Conservation (phyloP, 1,140 invertebrate genomes). For the Scaptomyza hsui region DNA sequence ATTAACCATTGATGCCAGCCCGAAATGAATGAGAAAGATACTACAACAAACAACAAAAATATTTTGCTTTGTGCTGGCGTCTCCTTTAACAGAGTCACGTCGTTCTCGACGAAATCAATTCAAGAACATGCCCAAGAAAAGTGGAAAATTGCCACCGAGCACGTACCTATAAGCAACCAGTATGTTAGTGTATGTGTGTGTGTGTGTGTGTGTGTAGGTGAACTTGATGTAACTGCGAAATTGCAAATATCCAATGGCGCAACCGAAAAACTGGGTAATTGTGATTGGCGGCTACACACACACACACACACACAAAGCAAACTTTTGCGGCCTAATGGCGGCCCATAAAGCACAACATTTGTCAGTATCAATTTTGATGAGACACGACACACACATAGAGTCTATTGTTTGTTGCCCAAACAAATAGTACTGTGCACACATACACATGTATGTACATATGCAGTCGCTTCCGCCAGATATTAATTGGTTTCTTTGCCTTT, state of each 20-base stretch:
- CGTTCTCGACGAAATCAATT: slow-evolving; percentile 41
- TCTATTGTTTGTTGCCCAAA: slow-evolving; percentile 68
- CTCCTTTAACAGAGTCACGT: slow-evolving; percentile 38
- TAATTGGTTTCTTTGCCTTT: slow-evolving; percentile 42
- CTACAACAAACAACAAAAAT: slow-evolving; percentile 8
- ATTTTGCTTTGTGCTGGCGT: background rate
- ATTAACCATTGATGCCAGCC: slow-evolving; percentile 70
- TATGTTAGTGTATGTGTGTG: background rate
- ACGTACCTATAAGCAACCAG: slow-evolving; percentile 25
- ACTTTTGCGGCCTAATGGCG: slow-evolving; percentile 69
- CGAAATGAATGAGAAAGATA: slow-evolving; percentile 73
- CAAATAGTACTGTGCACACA: slow-evolving; percentile 45
- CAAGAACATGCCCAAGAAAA: slow-evolving; percentile 31
- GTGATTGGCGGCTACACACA: slow-evolving; percentile 72
- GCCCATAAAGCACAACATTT: slow-evolving; percentile 72
- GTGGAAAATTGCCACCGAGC: slow-evolving; percentile 40
- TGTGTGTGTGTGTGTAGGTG: background rate
- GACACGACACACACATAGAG: slow-evolving; percentile 52
- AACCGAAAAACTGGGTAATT: slow-evolving; percentile 58
- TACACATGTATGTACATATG: background rate
- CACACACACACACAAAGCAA: slow-evolving; percentile 35
- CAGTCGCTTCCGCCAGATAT: slow-evolving; percentile 36
- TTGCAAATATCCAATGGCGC: slow-evolving; percentile 43
- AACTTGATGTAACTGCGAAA: slow-evolving; percentile 32
- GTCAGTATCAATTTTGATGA: slow-evolving; percentile 76